Conservation (phyloP, 1,140 invertebrate genomes). For the Pogonomyrmex barbatus region DNA sequence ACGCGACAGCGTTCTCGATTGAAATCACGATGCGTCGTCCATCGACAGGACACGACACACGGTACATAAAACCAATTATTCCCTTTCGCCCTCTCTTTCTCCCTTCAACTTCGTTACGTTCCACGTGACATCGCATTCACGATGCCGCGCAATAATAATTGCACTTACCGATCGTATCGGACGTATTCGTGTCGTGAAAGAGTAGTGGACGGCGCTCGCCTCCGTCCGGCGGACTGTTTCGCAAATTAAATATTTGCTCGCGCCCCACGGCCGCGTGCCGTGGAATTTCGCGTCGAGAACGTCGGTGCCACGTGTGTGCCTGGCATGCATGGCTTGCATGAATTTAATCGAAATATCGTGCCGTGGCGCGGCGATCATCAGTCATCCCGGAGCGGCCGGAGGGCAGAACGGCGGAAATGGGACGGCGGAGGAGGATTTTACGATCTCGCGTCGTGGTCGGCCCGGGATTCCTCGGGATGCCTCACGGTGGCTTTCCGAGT, state of each 20-base stretch:
- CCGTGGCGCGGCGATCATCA: constrained; percentile 52
- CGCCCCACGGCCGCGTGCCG: background rate
- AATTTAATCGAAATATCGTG: constrained; percentile 63
- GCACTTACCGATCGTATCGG: constrained; percentile 43
- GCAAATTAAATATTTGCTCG: constrained; percentile 60
- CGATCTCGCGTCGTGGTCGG: constrained; percentile 29
- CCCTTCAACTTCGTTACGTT: constrained; percentile 21
- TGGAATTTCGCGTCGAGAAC: constrained; percentile 37
- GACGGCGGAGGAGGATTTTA: constrained; percentile 47
- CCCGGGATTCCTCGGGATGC: background rate
- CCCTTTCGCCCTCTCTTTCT: background rate
- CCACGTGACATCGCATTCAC: constrained; percentile 17
- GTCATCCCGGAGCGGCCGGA: constrained; percentile 45
- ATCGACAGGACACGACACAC: constrained; percentile 23
- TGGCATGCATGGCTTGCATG: constrained; percentile 32
- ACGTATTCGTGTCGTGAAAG: background rate
- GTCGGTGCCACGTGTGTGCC: background rate
- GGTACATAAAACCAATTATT: constrained; percentile 52
- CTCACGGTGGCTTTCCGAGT: background rate
- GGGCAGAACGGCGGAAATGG: constrained; percentile 22
- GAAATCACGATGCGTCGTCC: constrained; percentile 19
- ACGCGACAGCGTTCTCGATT: constrained; percentile 1
- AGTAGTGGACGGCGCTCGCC: background rate
- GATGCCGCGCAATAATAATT: constrained; percentile 50
- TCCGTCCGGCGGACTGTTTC: background rate